Base-by-base conservation (phyloP, 2,113 vertebrate genomes). In the Equus quagga region DNA sequence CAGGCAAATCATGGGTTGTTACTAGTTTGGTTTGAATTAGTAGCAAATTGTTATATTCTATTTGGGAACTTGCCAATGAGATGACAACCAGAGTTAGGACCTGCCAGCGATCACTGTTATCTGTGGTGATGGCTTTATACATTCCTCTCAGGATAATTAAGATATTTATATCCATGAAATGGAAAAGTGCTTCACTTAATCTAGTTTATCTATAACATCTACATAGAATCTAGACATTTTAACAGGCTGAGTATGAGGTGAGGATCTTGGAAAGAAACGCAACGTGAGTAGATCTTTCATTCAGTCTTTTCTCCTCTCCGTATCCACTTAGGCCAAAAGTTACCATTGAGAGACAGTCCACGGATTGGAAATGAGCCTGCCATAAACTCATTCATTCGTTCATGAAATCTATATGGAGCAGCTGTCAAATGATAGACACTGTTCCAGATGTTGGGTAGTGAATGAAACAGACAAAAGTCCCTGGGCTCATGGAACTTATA, bases 61-160 rank as follows among this genome's bases (percentile, higher is more conserved):
- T 82, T 97, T 98, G 96, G 92, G 92, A 94, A 97, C 76, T 94
- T 98, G 94, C 96, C 97, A 98, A 5, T 46, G 69, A 97, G 79
- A 33, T 88, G 86, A 93, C 96, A 96, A 49, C 67, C 93, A 90
- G 62, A 96, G 96, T 98, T 94, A 98, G 64, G 89, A 73, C 91
- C 91, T 79, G 70, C 91, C 95, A 96, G 88, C 51, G 75, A 97
- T 0, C 0, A 69, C 60, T 96, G 41, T 87, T 98, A 96, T 93
- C 95, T 62, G 3, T 62, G 15, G 41, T 93, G 91, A 98, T 69
- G 96, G 93, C 96, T 51, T 96, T 94, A 67, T n/a, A 78, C 0
- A 0, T 98, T 97, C 97, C 97, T 96, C 96, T 98, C 86, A 95
- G 87, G 91, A 84, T 97, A 97, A 97, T 97, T 96, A 97, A 97